A percentile compares a stretch with the other conserved stretches of the same genome.
phyloP scores from a whole-genome alignment of 2,113 vertebrate genomes.

The Maccullochella peelii region DNA sequence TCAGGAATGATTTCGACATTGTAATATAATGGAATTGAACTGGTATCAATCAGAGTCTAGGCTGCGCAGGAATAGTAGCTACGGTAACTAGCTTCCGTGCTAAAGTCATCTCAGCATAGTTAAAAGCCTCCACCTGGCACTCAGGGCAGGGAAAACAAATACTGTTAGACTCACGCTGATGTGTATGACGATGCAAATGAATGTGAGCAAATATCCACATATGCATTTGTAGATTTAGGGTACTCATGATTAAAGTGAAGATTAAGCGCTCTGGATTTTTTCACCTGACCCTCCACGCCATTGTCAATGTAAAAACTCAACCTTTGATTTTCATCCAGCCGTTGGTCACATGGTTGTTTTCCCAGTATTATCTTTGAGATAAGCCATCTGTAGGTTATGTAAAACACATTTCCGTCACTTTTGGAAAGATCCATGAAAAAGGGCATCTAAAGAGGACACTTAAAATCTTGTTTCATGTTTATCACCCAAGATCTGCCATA shows the following conservation, averaged over 20 bases:
- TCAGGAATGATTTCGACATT: too few relatives aligned
- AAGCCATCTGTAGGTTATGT: conserved; percentile 31
- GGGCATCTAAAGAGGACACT: not conserved
- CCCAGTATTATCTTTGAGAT: conserved; percentile 41
- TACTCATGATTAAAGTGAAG: not conserved
- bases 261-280: not conserved
- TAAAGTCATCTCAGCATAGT: too few relatives aligned
- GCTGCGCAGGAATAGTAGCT: too few relatives aligned
- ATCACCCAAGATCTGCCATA: not conserved
- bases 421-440: not conserved
- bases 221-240: not conserved
- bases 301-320: conserved; percentile 9
- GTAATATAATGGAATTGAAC: too few relatives aligned
- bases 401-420: conserved; percentile 6
- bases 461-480: not conserved
- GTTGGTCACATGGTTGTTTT: conserved; percentile 18
- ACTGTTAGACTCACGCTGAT: not conserved
- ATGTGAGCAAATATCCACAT: not conserved
- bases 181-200: not conserved
- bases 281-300: not conserved
- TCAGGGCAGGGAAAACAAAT: not conserved
- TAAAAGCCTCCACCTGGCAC: too few relatives aligned
- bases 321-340: conserved; percentile 26
- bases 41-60: too few relatives aligned
- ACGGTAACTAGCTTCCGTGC: too few relatives aligned